Evolutionary conservation across 2,113 vertebrate species (phyloP).

Genomic region (Ancistrus triradiatus): DNA sequence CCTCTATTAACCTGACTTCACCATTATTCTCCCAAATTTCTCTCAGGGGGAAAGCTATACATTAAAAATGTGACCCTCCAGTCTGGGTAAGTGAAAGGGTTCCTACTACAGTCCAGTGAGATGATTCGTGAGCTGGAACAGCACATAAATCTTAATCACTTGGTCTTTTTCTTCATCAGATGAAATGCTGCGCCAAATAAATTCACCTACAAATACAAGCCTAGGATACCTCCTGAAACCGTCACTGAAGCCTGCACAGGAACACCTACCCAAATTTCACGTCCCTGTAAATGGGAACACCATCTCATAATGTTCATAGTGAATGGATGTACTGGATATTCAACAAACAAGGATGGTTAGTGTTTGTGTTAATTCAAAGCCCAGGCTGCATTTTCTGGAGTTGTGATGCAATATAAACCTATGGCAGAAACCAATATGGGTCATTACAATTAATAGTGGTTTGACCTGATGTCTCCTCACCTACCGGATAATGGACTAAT

Average conservation of each 20-base stretch:
- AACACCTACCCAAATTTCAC: slow-evolving; percentile 22
- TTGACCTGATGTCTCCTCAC: slow-evolving; percentile 44
- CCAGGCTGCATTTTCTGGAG: slow-evolving; percentile 34
- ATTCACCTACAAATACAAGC: slow-evolving; percentile 23
- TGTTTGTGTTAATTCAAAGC: slow-evolving; percentile 18
- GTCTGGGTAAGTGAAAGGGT: slow-evolving; percentile 35
- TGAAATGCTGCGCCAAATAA: slow-evolving; percentile 23
- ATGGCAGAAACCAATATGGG: slow-evolving; percentile 42
- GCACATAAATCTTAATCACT: slow-evolving; percentile 36
- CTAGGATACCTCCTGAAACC: slow-evolving; percentile 14
- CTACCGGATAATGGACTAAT: too few relatives aligned
- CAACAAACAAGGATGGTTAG: slow-evolving; percentile 36
- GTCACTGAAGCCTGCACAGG: neutral
- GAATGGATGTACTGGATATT: slow-evolving; percentile 30
- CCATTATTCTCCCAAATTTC: slow-evolving; percentile 48
- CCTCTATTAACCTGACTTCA: slow-evolving; percentile 49
- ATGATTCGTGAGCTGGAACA: slow-evolving; percentile 13
- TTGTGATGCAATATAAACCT: slow-evolving; percentile 41
- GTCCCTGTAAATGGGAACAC: slow-evolving; percentile 8
- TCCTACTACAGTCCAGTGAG: slow-evolving; percentile 28
- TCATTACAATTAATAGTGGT: slow-evolving; percentile 30
- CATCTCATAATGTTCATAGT: slow-evolving; percentile 17
- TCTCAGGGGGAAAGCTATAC: slow-evolving; percentile 45
- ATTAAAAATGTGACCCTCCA: slow-evolving; percentile 32
- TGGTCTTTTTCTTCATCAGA: slow-evolving; percentile 5